These are phyloP conservation scores for Distichodus sexfasciatus DNA, from an alignment of 2,797 vertebrate species.

Conservation along the genomic window DNA sequence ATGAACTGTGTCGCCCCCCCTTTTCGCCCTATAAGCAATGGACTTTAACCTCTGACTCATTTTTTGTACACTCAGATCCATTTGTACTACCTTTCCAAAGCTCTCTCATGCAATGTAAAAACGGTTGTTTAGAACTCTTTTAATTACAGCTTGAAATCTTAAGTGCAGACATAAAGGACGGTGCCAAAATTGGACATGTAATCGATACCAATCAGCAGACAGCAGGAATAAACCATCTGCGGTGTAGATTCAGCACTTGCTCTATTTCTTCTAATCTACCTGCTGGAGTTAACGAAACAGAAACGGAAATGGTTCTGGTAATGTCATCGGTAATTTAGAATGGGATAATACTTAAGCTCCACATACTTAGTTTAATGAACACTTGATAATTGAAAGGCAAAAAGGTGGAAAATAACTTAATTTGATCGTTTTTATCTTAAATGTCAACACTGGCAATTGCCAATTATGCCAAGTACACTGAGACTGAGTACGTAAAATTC, in stretches of 20 bases:
- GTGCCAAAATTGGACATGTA: background rate
- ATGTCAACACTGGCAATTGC: background rate
- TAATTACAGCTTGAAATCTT: slow-evolving; percentile 21
- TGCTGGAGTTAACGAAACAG: background rate
- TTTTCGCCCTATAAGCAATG: too few species aligned
- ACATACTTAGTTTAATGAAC: background rate
- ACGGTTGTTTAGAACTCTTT: background rate
- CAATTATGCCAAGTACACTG: background rate
- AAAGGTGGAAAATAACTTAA: too few species aligned
- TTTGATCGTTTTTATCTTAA: background rate
- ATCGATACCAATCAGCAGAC: slow-evolving; percentile 31
- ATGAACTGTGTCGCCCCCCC: too few species aligned
- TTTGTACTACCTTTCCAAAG: background rate
- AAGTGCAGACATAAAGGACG: slow-evolving; percentile 3
- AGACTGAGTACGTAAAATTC: background rate
- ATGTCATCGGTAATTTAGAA: background rate
- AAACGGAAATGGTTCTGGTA: background rate
- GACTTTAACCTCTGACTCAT: background rate
- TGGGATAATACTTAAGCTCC: background rate
- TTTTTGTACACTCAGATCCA: too few species aligned
- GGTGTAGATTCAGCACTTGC: background rate
- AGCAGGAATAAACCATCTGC: slow-evolving; percentile 22
- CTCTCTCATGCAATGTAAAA: background rate
- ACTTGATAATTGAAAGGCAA: background rate
- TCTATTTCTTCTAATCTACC: background rate